These are phyloP conservation scores for Orthonyx spaldingii DNA, from an alignment of 2,113 vertebrate species.

Conservation along the genomic window DNA sequence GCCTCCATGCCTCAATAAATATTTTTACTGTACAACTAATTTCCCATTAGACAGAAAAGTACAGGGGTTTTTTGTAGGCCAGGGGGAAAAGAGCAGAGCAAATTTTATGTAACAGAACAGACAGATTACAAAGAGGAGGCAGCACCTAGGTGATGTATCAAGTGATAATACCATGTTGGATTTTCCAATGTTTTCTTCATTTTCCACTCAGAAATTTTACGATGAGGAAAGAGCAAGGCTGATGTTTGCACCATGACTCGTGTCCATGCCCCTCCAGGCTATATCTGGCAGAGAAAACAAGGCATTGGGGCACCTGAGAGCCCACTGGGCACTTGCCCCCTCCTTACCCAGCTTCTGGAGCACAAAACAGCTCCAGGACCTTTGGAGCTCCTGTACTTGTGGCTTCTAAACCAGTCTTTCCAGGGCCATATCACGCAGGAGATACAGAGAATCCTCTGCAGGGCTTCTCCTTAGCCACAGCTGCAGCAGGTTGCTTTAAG, in stretches of 20 bases:
- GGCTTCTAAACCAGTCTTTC: background rate
- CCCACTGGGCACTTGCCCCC: no score
- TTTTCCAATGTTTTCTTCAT: background rate
- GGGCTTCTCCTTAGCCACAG: background rate
- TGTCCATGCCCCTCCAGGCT: background rate
- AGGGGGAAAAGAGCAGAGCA: fast-evolving
- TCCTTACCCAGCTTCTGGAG: background rate
- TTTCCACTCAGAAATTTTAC: background rate
- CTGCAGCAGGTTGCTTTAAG: background rate
- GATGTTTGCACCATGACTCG: background rate
- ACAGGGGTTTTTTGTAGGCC: fast-evolving
- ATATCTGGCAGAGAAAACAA: background rate
- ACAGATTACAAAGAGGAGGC: background rate
- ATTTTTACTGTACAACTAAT: background rate
- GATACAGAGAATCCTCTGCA: background rate
- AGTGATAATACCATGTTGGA: background rate
- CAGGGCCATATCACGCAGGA: background rate
- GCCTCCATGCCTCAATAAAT: background rate
- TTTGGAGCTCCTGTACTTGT: background rate
- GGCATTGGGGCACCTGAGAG: background rate
- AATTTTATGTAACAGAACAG: background rate
- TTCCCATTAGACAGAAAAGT: background rate
- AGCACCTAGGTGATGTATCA: background rate
- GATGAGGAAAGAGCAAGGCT: background rate
- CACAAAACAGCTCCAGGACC: background rate